phyloP scores from a whole-genome alignment of 1,140 invertebrate genomes.

The Pogonomyrmex californicus region DNA sequence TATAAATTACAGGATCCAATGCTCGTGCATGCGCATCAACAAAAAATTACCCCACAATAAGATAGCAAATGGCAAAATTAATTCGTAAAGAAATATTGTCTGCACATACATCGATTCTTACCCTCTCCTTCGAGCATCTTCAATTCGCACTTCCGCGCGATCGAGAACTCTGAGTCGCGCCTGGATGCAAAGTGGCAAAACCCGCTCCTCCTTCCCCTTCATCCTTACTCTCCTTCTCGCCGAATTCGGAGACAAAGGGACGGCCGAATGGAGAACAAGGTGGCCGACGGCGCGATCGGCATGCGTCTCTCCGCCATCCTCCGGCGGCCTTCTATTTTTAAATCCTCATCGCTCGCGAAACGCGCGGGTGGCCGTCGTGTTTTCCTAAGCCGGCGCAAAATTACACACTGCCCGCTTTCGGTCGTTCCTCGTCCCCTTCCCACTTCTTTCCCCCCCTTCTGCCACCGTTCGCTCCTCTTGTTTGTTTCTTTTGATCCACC shows the following conservation, averaged over 20 bases:
- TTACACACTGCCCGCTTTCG: conserved; percentile 86
- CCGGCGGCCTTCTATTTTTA: conserved; percentile 83
- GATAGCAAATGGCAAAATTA: not conserved
- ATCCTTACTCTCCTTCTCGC: conserved; percentile 57
- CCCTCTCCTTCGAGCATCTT: conserved; percentile 8
- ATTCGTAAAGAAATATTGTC: conserved; percentile 1
- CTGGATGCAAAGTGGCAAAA: conserved; percentile 70
- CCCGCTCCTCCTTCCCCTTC: not conserved
- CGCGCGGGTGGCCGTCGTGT: conserved; percentile 87
- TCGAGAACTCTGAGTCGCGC: conserved; percentile 32
- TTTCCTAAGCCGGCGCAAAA: conserved; percentile 87
- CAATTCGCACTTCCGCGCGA: conserved; percentile 46
- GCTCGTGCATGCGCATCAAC: not conserved
- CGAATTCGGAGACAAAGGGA: conserved; percentile 74
- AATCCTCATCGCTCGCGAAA: conserved; percentile 84
- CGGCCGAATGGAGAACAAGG: conserved; percentile 74
- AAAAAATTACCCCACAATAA: not conserved
- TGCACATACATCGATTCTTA: not conserved
- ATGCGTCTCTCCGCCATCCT: conserved; percentile 72
- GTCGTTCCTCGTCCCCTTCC: conserved; percentile 63
- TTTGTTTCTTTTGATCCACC: conserved; percentile 41
- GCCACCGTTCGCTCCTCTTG: conserved; percentile 12
- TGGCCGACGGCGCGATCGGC: conserved; percentile 72
- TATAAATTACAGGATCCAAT: not conserved
- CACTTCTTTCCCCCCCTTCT: conserved; percentile 15